Evolutionary conservation across 2,888 invertebrate genomes (phyloP).

Genomic region (Synanthedon myopaeformis): DNA sequence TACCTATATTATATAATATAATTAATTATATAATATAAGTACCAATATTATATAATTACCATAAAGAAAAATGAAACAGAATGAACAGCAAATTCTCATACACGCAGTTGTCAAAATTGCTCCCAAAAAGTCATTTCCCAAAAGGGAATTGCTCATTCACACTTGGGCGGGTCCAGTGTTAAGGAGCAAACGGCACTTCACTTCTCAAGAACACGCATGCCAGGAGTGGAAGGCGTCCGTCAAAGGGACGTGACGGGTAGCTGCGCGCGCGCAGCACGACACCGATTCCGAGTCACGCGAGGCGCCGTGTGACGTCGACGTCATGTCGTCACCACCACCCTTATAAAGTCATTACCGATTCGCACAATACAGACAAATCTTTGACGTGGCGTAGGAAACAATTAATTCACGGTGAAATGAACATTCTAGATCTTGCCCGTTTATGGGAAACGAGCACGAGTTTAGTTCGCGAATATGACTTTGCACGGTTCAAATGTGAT

Average conservation of each 20-base stretch:
- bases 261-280: constrained; percentile 45
- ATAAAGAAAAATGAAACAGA: too few species aligned
- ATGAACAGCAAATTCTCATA: constrained; percentile 16
- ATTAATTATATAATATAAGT: too few species aligned
- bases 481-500: constrained; percentile 27
- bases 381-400: constrained; percentile 11
- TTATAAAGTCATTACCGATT: constrained; percentile 19
- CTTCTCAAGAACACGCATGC: constrained; percentile 33
- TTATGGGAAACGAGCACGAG: constrained; percentile 53
- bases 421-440: constrained; percentile 53
- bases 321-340: constrained; percentile 16
- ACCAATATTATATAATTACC: too few species aligned
- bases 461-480: constrained; percentile 29
- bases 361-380: constrained; percentile 14
- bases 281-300: constrained; percentile 38
- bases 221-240: constrained; percentile 45
- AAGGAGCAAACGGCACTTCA: constrained; percentile 24
- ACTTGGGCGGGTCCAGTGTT: constrained; percentile 32
- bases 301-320: constrained; percentile 20
- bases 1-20: too few species aligned
- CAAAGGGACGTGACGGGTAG: constrained; percentile 32
- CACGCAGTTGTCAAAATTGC: constrained; percentile 16
- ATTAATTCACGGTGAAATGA: constrained; percentile 47
- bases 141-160: constrained; percentile 59
- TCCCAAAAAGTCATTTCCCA: constrained; percentile 34